Base-by-base conservation (phyloP, 2,113 vertebrate genomes). In the Dicerorhinus sumatrensis region DNA sequence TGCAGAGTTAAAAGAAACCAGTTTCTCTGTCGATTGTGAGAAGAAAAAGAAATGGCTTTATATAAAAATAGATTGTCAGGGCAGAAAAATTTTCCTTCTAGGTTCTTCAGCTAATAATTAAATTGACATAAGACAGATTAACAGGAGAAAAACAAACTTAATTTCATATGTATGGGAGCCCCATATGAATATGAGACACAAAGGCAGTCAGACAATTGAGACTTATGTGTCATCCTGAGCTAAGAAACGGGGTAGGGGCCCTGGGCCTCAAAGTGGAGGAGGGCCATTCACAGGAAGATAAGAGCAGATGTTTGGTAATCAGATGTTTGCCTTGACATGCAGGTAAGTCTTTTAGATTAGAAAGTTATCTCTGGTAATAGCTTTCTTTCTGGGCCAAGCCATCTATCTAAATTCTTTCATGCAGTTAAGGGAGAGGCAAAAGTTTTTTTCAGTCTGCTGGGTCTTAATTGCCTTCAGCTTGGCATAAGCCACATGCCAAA, bases 1-100 rank as follows among this genome's bases (percentile, higher is more conserved):
- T 85, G 72, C 77, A 58, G 76, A 93, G 48, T 73, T 87, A 56
- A 96, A 94, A 89, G 67, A 95, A 90, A 51, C 21, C 42, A 48
- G 42, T 42, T 58, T 86, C n/a, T 89, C 56, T 65, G 82, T 73
- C 67, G 81, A 42, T 63, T 20, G 16, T 36, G 31, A 80, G 54
- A 88, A 46, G 51, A 79, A 83, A 76, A 88, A 63, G 25, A 79
- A 60, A 70, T 8, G n/a, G 36, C 2, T 93, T 77, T 65, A n/a
- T 79, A 51, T 89, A 36, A 62, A 89, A 83, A 90, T 23, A 13
- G 51, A 54, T 13, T 13, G 14, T 54, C 51, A 54, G 51, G 51
- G 51, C 51, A 54, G 51, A 80, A 72, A 46, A 21, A 5, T 29
- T n/a, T 65, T 25, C 25, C 25, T 76, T 56, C 75, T 42, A 56